Evolutionary conservation across 2,888 invertebrate genomes (phyloP), one percentile per base, ranked within the genome.

Genomic region (Phragmatobia fuliginosa): DNA sequence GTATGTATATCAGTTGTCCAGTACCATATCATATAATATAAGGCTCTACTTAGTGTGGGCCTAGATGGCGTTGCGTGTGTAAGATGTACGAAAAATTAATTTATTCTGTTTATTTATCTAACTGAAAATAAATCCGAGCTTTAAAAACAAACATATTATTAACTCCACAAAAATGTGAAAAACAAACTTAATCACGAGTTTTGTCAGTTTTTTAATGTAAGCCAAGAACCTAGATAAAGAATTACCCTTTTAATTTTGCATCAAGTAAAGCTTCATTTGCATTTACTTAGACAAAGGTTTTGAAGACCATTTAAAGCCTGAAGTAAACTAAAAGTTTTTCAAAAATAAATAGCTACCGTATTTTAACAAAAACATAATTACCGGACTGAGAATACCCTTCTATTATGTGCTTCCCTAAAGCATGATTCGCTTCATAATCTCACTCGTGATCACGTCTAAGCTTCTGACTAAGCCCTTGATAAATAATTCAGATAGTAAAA

Each of bases 401-500:
- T 69, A 70, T 79, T 66, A 73, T 62, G 58, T 32, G 21, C 49
- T 45, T 62, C 59, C 62, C 62, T 68, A 62, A 79, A 83, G 76
- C 73, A 66, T 67, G 63, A 76, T 75, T 78, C 67, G 63, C 70
- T 69, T 68, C 75, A 74, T 80, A 77, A 79, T 77, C 73, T 69
- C n/a, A 28, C 64, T 70, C 71, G 67, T 79, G 75, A 78, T 81
- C 79, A 77, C 77, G 62, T 66, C 66, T 74, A 68, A 70, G 71
- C 70, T 76, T 58, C 66, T 71, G 28, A 36, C 70, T 74, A 74
- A 80, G 59, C 74, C 79, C 74, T 65, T 74, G 69, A 83, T 86
- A 87, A 85, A 88, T 86, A 88, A 89, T 88, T 88, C 83, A 88
- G 77, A 77, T 36, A 72, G 78, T 80, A 85, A 84, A 83, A 82